phyloP scores from a whole-genome alignment of 2,888 invertebrate genomes.

The Perithous albicinctus region DNA sequence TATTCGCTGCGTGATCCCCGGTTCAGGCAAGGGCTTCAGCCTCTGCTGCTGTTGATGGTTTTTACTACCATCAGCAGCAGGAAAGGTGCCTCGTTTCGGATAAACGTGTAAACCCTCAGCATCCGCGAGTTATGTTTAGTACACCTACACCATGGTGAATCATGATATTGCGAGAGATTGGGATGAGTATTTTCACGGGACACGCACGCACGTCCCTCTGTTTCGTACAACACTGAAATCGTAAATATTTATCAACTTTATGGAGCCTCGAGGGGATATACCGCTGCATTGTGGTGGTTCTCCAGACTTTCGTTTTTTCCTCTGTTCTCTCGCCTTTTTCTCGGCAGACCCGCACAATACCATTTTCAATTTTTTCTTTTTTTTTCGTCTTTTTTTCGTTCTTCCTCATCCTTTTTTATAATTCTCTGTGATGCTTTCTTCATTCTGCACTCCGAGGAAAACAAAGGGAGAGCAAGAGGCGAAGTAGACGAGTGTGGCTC shows the following conservation, averaged over 20 bases:
- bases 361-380: constrained; percentile 26
- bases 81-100: constrained; percentile 35
- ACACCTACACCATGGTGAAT: constrained; percentile 24
- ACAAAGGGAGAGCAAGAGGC: constrained; percentile 60
- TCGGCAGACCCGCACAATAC: constrained; percentile 12
- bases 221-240: constrained; percentile 67
- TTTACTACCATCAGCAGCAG: constrained; percentile 27
- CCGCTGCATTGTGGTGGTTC: constrained; percentile 52
- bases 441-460: constrained; percentile 58
- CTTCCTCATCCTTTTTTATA: constrained; percentile 54
- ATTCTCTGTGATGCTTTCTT: constrained; percentile 63
- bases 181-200: constrained; percentile 39
- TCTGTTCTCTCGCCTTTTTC: constrained; percentile 26
- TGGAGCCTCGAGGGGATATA: constrained; percentile 69
- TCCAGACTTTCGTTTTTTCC: constrained; percentile 32
- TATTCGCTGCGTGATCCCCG: constrained; percentile 53
- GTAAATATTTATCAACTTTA: constrained; percentile 81
- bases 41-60: constrained; percentile 46
- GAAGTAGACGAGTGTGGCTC: constrained; percentile 12
- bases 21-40: constrained; percentile 10
- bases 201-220: constrained; percentile 51
- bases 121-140: constrained; percentile 38
- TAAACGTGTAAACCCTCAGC: constrained; percentile 33
- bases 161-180: constrained; percentile 38
- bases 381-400: constrained; percentile 35